Conservation (phyloP, 1,140 invertebrate species). For the Heliconius hermathena region DNA sequence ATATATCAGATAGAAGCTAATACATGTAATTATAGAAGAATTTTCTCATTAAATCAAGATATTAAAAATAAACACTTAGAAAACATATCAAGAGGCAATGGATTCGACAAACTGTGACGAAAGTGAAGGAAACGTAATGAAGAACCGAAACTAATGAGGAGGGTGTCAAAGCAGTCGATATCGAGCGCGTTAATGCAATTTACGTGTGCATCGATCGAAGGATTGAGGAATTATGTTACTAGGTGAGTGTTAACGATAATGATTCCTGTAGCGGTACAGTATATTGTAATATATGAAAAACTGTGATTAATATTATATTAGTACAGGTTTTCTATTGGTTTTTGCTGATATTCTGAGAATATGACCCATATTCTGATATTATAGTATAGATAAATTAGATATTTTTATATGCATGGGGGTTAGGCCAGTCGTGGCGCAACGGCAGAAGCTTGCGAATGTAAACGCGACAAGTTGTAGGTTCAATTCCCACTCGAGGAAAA, state of each 20-base stretch:
- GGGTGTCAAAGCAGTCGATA: not conserved
- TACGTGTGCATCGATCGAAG: not conserved
- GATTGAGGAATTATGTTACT: not conserved
- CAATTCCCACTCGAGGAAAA: too few species aligned
- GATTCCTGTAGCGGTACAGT: not conserved
- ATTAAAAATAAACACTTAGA: not conserved
- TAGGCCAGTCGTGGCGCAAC: too few species aligned
- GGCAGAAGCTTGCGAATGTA: too few species aligned
- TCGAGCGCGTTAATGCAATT: not conserved
- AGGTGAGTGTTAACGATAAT: constrained; percentile 11
- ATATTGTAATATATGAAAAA: not conserved
- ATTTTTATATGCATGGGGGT: too few species aligned
- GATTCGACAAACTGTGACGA: not conserved
- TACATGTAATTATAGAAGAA: not conserved
- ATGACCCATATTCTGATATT: not conserved
- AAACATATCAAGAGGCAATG: not conserved
- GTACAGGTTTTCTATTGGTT: constrained; percentile 5
- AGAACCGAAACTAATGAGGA: not conserved
- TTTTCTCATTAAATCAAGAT: not conserved
- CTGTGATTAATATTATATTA: constrained; percentile 1
- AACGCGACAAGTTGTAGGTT: too few species aligned
- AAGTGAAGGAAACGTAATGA: not conserved
- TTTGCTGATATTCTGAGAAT: not conserved
- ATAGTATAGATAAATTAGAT: not conserved
- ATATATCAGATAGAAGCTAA: not conserved